Conservation (phyloP, 2,888 invertebrate genomes). For the Chymomyza procnemis region DNA sequence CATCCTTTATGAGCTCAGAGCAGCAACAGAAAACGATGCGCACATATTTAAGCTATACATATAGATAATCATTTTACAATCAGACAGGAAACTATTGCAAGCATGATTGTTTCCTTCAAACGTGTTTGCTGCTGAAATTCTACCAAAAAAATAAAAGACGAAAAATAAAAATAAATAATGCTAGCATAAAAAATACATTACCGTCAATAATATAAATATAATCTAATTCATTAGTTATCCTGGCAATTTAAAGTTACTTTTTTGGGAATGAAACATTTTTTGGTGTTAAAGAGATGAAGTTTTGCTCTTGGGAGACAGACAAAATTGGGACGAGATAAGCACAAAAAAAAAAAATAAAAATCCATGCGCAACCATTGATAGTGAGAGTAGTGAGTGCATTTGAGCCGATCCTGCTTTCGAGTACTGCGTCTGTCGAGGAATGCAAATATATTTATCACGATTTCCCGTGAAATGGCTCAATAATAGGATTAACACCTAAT, state of each 20-base stretch:
- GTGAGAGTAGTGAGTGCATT: no score
- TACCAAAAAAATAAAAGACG: neutral
- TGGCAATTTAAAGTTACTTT: neutral
- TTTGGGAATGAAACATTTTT: no score
- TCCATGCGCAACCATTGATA: no score
- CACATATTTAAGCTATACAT: slow-evolving; percentile 46
- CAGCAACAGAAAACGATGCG: slow-evolving; percentile 25
- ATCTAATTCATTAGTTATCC: neutral
- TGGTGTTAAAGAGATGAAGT: no score
- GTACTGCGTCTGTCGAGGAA: no score
- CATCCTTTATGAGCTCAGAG: slow-evolving; percentile 53
- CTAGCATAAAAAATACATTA: neutral
- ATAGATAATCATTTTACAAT: slow-evolving; percentile 66
- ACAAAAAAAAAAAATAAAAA: no score
- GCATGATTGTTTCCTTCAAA: slow-evolving; percentile 68
- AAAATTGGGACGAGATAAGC: no score
- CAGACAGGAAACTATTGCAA: slow-evolving; percentile 67
- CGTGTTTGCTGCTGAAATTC: slow-evolving; percentile 52
- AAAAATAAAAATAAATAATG: neutral
- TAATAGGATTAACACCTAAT: no score
- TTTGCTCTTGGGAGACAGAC: no score
- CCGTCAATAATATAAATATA: neutral
- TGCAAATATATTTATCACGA: no score
- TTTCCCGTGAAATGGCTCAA: no score
- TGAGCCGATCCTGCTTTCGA: no score